Percentiles rank a stretch among this genome's conserved stretches.
Conservation (phyloP, 2,113 vertebrate genomes). For the Archilochus colubris region DNA sequence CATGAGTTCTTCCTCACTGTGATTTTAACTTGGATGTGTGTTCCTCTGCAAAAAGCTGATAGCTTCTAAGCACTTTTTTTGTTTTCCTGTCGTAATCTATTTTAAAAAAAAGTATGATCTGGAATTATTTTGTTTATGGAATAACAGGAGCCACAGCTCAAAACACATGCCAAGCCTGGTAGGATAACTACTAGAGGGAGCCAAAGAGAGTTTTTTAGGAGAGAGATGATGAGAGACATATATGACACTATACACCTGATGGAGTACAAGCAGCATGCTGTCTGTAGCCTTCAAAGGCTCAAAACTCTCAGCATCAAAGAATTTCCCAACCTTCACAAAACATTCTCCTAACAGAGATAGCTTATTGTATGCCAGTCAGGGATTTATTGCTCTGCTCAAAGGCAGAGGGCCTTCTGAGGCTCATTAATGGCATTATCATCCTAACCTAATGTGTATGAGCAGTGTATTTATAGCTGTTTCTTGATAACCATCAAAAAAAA, state of each 20-base stretch:
- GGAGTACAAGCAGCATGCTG: not conserved
- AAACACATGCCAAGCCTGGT: not conserved
- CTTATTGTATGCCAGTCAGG: not conserved
- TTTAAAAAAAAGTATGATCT: not conserved
- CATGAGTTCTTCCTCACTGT: not conserved
- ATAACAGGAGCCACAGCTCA: not conserved
- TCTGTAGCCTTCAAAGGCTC: not conserved
- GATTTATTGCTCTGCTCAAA: not conserved
- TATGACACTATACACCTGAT: not conserved
- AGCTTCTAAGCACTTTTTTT: not conserved
- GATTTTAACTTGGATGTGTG: not conserved
- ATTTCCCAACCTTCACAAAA: not conserved
- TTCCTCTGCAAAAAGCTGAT: not conserved
- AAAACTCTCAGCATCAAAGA: not conserved
- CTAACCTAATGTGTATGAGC: not conserved
- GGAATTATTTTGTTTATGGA: not conserved
- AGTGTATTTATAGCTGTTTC: not conserved
- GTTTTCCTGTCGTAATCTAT: not conserved
- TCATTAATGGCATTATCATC: not conserved
- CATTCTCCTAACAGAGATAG: not conserved
- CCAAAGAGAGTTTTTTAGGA: not conserved
- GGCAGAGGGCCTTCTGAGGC: not conserved
- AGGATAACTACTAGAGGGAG: not conserved
- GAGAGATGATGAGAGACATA: not conserved
- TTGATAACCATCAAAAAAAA: not conserved